Base-by-base conservation (phyloP, 2,113 vertebrate species). In the Phalacrocorax pelagicus region DNA sequence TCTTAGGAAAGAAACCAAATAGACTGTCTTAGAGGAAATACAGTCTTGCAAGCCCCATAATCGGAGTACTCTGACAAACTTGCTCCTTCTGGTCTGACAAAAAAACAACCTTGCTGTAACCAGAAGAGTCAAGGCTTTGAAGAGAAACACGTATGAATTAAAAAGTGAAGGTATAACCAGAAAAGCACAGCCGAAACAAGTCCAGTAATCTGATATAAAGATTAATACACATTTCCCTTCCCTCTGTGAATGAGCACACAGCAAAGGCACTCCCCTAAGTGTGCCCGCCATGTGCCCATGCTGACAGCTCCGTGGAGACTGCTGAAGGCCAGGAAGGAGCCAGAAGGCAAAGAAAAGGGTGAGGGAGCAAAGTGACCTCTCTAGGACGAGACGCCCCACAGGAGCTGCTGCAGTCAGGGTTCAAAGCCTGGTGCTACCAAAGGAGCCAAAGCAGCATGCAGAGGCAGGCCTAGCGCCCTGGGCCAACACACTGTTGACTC, bases 221-320 rank as follows among this genome's bases (percentile, higher is more conserved):
- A 26, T 29, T 46, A 57, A 18, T 15, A 11, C 5, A 0, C 1
- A 0, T 0, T 10, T 3, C 3, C 13, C 11, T 7, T 19, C 8
- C 30, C 22, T 9, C 34, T 32, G 4, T 0, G 10, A 23, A 17
- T 0, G 3, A 10, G 30, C 57, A 2, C 19, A 6, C 2, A 1
- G 27, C 1, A 7, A 6, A 22, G 18, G 46, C 24, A 15, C 47
- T 27, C 13, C 40, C 6, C 0, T 3, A 3, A 29, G 12, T 1
- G 0, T 9, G 55, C 40, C 55, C 9, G 32, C 26, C 57, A 1
- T 2, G 11, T 4, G 23, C 18, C 44, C 34, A 10, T 1, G 21
- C 19, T 4, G 15, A 29, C 34, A 47, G 59, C 46, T 46, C 52
- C 1, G 0, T 3, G 19, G 27, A 24, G 9, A 6, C 57, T 27